Evolutionary conservation across 2,113 vertebrate species (phyloP).

Genomic region (Petrocephalus zakoni): DNA sequence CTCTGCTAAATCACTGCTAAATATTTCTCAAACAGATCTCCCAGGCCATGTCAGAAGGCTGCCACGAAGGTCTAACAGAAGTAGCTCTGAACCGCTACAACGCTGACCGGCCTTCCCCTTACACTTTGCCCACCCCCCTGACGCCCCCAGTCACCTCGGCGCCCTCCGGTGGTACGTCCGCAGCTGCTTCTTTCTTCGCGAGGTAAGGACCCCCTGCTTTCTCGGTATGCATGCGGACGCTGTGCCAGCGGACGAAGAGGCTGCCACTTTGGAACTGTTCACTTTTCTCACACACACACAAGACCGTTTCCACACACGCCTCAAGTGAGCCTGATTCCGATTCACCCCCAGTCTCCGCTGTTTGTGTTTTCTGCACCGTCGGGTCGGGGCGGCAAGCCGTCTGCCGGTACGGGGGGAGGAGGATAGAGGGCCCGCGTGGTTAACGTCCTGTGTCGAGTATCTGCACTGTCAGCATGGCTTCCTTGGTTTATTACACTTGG

Average conservation of each 20-base stretch:
- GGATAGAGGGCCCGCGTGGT: background rate
- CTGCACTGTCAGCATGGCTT: background rate
- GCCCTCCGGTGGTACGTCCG: slow-evolving; percentile 74
- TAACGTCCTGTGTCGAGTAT: background rate
- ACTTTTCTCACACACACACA: no score
- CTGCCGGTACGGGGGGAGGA: background rate
- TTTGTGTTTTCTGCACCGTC: background rate
- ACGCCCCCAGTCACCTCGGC: slow-evolving; percentile 57
- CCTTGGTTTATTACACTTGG: background rate
- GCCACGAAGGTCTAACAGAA: slow-evolving; percentile 78
- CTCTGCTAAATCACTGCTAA: background rate
- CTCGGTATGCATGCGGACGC: background rate
- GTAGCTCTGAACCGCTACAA: slow-evolving; percentile 80
- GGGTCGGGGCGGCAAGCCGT: background rate
- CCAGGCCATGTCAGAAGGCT: slow-evolving; percentile 78
- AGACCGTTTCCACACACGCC: background rate
- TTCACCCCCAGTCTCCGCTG: background rate
- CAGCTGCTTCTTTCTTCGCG: slow-evolving; percentile 92
- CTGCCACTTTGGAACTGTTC: background rate
- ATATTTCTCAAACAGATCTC: slow-evolving; percentile 70
- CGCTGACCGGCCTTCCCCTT: slow-evolving; percentile 72
- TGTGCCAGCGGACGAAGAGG: background rate
- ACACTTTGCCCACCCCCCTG: slow-evolving; percentile 62
- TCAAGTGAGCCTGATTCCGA: background rate
- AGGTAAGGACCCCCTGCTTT: slow-evolving; percentile 64